Evolutionary conservation across 2,888 invertebrate genomes (phyloP).

Genomic region (Hipparchia sbordonii): DNA sequence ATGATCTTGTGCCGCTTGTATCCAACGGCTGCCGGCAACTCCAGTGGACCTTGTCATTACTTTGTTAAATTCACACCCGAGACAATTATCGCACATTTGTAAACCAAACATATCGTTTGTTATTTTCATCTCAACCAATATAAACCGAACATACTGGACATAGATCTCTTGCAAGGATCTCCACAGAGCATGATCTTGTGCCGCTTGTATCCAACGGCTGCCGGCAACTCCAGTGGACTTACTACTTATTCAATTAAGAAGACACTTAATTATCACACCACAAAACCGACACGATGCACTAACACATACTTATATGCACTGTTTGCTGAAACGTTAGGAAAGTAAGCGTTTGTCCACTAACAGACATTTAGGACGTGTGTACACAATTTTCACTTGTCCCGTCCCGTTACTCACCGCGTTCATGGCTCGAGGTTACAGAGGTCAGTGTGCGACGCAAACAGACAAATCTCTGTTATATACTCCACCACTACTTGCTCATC

Average conservation of each 20-base stretch:
- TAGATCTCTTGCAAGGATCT: no score
- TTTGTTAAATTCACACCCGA: neutral
- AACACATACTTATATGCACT: conserved; percentile 7
- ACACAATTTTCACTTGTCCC: conserved; percentile 47
- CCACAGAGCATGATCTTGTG: no score
- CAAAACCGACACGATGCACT: conserved; percentile 4
- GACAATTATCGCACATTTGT: neutral
- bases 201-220: no score
- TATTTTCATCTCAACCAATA: no score
- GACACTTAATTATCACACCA: neutral
- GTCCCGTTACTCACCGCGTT: conserved; percentile 69
- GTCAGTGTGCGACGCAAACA: conserved; percentile 58
- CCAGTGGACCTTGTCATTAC: no score
- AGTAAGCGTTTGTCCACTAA: conserved; percentile 46
- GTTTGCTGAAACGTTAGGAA: conserved; percentile 41
- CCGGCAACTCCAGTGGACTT: no score
- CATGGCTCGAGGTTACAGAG: conserved; percentile 63
- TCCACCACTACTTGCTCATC: conserved; percentile 57
- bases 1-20: no score
- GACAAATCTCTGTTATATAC: conserved; percentile 64
- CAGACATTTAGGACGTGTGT: conserved; percentile 43
- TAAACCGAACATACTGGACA: no score
- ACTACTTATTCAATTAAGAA: no score
- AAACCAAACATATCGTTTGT: no score
- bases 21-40: no score